Conservation (phyloP, 2,888 invertebrate genomes). For the Scaptomyza parva region DNA sequence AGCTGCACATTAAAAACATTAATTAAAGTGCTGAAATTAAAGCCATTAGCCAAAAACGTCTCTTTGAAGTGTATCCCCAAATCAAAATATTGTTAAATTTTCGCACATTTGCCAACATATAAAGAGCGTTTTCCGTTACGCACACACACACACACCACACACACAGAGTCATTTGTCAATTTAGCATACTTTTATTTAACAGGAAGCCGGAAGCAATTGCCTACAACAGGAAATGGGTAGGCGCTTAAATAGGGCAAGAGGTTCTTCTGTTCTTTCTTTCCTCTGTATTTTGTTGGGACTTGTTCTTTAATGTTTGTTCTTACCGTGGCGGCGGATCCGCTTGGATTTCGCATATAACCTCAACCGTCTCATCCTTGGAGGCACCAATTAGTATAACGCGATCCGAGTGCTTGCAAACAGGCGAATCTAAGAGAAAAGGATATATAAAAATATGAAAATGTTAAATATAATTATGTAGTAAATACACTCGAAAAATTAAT, state of each 20-base stretch:
- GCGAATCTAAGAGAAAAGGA: constrained; percentile 88
- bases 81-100: constrained; percentile 70
- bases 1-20: constrained; percentile 55
- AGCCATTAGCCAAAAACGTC: constrained; percentile 21
- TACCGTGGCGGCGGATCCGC: constrained; percentile 93
- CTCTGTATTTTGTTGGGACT: background rate
- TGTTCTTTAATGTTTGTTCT: constrained; percentile 37
- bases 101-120: constrained; percentile 69
- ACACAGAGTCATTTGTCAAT: constrained; percentile 75
- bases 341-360: constrained; percentile 95
- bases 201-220: constrained; percentile 80
- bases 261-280: background rate
- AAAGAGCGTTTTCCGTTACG: constrained; percentile 67
- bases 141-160: constrained; percentile 39
- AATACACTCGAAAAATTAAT: background rate
- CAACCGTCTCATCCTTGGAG: constrained; percentile 93
- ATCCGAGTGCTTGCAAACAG: constrained; percentile 90
- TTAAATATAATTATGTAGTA: constrained; percentile 5
- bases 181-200: constrained; percentile 74
- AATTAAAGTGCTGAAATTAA: constrained; percentile 54
- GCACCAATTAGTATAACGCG: constrained; percentile 94
- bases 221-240: constrained; percentile 55
- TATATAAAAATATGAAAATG: constrained; percentile 3
- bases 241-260: background rate
- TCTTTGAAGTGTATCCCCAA: constrained; percentile 42